Conservation (phyloP, 2,888 invertebrate species). For the Dicyrtoma fusca region DNA sequence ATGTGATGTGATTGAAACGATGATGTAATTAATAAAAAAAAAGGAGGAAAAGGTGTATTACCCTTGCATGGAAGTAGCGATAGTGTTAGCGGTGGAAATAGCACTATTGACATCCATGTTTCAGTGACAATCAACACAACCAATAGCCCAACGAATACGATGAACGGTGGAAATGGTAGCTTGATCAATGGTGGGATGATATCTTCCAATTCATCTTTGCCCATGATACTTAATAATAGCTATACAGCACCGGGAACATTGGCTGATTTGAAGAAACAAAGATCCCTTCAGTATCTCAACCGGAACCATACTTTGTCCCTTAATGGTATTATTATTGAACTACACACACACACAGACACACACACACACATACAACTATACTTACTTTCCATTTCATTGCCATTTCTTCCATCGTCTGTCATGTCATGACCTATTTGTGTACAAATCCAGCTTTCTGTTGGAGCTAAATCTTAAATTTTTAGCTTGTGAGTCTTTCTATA, state of each 20-base stretch:
- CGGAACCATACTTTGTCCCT: slow-evolving; percentile 31
- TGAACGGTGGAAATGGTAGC: slow-evolving; percentile 26
- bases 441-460: no score
- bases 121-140: slow-evolving; percentile 75
- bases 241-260: slow-evolving; percentile 68
- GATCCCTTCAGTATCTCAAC: slow-evolving; percentile 64
- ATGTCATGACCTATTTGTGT: not conserved
- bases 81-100: slow-evolving; percentile 63
- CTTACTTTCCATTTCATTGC: not conserved
- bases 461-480: no score
- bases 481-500: no score
- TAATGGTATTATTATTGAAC: slow-evolving; percentile 32
- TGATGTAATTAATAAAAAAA: not conserved
- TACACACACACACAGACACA: slow-evolving; percentile 5
- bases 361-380: not conserved
- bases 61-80: slow-evolving; percentile 53
- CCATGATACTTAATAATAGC: slow-evolving; percentile 40
- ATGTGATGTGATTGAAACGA: slow-evolving; percentile 10
- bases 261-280: slow-evolving; percentile 90
- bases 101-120: slow-evolving; percentile 86
- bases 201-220: slow-evolving; percentile 28
- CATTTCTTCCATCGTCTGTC: not conserved
- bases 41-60: slow-evolving; percentile 44
- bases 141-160: slow-evolving; percentile 39
- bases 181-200: slow-evolving; percentile 1